Evolutionary conservation across 2,888 invertebrate genomes (phyloP).

Genomic region (Malacosoma neustria): DNA sequence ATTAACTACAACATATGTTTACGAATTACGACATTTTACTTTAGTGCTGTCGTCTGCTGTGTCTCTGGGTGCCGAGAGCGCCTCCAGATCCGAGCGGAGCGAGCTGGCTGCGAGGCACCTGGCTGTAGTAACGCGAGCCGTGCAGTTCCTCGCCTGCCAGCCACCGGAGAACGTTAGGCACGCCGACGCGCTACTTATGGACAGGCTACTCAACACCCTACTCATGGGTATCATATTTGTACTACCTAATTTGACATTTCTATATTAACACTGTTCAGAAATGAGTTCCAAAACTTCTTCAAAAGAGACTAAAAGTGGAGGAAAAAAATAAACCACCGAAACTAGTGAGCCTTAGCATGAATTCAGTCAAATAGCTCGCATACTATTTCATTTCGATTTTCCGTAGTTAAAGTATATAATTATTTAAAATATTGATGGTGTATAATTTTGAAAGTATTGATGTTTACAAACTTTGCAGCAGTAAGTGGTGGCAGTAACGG

Average conservation of each 20-base stretch:
- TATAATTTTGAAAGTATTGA: background rate
- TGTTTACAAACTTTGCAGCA: slow-evolving; percentile 21
- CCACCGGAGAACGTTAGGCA: slow-evolving; percentile 31
- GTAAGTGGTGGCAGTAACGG: slow-evolving; percentile 24
- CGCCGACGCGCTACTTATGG: slow-evolving; percentile 48
- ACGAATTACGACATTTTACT: no score
- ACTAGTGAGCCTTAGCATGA: no score
- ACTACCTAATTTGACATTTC: no score
- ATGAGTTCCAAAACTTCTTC: no score
- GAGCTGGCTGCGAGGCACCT: slow-evolving; percentile 69
- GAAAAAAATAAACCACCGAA: no score
- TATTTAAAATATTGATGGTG: no score
- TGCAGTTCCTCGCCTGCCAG: slow-evolving; percentile 52
- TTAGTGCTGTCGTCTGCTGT: slow-evolving; percentile 50
- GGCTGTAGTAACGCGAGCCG: slow-evolving; percentile 60
- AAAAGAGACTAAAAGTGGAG: no score
- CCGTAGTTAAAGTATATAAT: no score
- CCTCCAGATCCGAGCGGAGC: slow-evolving; percentile 37
- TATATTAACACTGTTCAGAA: no score
- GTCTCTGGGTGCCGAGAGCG: slow-evolving; percentile 29
- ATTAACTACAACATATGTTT: no score
- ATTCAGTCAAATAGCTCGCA: no score
- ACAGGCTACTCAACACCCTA: slow-evolving; percentile 65
- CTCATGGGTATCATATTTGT: slow-evolving; percentile 38
- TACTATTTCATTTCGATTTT: no score